phyloP scores from a whole-genome alignment of 2,113 vertebrate genomes.

The Opisthocomus hoazin region DNA sequence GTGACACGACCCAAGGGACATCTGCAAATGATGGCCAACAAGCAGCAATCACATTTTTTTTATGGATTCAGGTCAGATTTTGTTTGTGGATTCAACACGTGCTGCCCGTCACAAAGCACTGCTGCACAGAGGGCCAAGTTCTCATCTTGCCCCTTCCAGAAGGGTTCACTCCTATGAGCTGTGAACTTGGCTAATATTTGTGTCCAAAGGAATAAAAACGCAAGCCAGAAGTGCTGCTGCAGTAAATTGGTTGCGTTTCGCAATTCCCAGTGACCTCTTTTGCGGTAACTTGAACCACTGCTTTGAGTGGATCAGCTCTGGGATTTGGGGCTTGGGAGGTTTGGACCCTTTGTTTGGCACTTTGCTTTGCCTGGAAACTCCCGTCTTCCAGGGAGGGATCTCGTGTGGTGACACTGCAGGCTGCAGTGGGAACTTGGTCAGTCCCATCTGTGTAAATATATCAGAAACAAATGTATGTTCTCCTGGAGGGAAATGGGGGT shows the following conservation, averaged over 20 bases:
- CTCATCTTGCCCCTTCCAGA: background rate
- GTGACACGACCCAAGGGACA: background rate
- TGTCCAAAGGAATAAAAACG: background rate
- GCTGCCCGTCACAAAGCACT: fast-evolving
- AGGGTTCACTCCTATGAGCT: background rate
- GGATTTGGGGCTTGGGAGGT: background rate
- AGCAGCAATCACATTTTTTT: background rate
- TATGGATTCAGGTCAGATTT: background rate
- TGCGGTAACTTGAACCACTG: background rate
- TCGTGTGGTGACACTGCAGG: background rate
- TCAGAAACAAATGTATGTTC: background rate
- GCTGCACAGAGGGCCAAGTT: background rate
- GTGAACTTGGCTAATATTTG: background rate
- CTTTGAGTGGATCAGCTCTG: fast-evolving
- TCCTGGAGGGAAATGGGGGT: background rate
- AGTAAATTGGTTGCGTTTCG: background rate
- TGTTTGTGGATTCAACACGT: background rate
- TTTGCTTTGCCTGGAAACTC: background rate
- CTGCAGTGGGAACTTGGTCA: background rate
- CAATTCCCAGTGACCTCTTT: background rate
- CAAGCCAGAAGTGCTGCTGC: background rate
- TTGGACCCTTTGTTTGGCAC: background rate
- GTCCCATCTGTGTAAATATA: background rate
- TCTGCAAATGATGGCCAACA: background rate
- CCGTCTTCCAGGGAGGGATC: background rate